Percentiles rank a stretch among this genome's conserved stretches.
phyloP scores from a whole-genome alignment of 2,797 vertebrate species.

The Syngnathus rostellatus region DNA sequence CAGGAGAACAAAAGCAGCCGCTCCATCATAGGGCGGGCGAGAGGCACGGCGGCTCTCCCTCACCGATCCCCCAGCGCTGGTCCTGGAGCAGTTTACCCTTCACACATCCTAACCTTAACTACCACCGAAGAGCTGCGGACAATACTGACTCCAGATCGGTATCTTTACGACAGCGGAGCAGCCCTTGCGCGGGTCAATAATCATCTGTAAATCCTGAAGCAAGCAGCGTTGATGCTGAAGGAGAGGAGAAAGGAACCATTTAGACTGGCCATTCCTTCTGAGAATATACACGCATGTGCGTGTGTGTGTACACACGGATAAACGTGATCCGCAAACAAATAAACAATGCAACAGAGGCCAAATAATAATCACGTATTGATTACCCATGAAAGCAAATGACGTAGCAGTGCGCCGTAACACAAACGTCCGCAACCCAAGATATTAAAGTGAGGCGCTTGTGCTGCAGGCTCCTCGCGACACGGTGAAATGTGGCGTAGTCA shows the following conservation, averaged over 20 bases:
- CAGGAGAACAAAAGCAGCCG: slow-evolving; percentile 75
- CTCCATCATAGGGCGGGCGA: slow-evolving; percentile 69
- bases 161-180: slow-evolving; percentile 23
- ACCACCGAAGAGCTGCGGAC: slow-evolving; percentile 27
- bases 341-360: slow-evolving; percentile 31
- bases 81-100: slow-evolving; percentile 56
- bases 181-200: slow-evolving; percentile 28
- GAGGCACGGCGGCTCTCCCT: slow-evolving; percentile 44
- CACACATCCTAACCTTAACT: slow-evolving; percentile 43
- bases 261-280: background rate
- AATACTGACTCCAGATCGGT: slow-evolving; percentile 45
- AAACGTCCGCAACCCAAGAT: slow-evolving; percentile 20
- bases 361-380: slow-evolving; percentile 71
- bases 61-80: slow-evolving; percentile 40
- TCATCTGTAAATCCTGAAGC: slow-evolving; percentile 24
- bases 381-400: slow-evolving; percentile 59
- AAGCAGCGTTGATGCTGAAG: slow-evolving; percentile 12
- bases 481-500: slow-evolving; percentile 25
- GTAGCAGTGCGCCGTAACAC: slow-evolving; percentile 33
- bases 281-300: no score
- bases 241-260: slow-evolving; percentile 1
- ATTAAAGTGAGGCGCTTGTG: slow-evolving; percentile 18
- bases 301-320: slow-evolving; percentile 40
- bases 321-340: slow-evolving; percentile 57
- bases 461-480: slow-evolving; percentile 4